These are phyloP conservation scores for Tortricodes alternella DNA, from an alignment of 2,888 invertebrate genomes.

Conservation along the genomic window DNA sequence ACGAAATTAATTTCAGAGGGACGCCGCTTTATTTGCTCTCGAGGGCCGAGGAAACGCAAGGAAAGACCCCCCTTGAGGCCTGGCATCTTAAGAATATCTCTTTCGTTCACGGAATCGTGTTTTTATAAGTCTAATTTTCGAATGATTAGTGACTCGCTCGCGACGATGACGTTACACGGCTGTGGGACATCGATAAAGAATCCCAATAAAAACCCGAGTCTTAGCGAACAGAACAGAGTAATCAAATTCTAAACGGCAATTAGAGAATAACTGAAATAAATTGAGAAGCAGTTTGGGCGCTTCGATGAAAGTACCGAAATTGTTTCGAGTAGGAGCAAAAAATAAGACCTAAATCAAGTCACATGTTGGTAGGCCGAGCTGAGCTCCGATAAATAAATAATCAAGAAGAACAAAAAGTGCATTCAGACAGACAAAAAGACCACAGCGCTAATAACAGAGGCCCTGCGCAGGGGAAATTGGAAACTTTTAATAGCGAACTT, in stretches of 20 bases:
- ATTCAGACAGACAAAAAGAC: conserved; percentile 51
- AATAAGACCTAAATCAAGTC: conserved; percentile 17
- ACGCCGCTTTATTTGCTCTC: conserved; percentile 74
- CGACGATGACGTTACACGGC: conserved; percentile 43
- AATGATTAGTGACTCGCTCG: conserved; percentile 68
- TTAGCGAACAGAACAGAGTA: conserved; percentile 40
- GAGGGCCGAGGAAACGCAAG: conserved; percentile 57
- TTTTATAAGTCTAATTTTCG: conserved; percentile 60
- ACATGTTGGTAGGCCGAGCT: conserved; percentile 6
- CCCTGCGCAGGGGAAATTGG: conserved; percentile 59
- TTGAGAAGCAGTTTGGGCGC: conserved; percentile 32
- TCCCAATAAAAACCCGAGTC: conserved; percentile 54
- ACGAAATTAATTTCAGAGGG: conserved; percentile 80
- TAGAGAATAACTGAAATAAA: conserved; percentile 42
- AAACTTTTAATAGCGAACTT: conserved; percentile 64
- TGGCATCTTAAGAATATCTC: conserved; percentile 66
- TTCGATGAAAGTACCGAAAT: conserved; percentile 27
- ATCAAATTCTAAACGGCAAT: conserved; percentile 49
- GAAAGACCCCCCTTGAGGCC: conserved; percentile 75
- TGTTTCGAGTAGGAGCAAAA: conserved; percentile 36
- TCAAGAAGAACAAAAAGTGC: conserved; percentile 60
- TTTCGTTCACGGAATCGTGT: conserved; percentile 59
- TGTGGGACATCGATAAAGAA: conserved; percentile 59
- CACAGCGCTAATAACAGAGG: conserved; percentile 55
- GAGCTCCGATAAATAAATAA: conserved; percentile 60